phyloP scores from a whole-genome alignment of 37 sponge, comb jelly and placozoan species.

The Crambe crambe region DNA sequence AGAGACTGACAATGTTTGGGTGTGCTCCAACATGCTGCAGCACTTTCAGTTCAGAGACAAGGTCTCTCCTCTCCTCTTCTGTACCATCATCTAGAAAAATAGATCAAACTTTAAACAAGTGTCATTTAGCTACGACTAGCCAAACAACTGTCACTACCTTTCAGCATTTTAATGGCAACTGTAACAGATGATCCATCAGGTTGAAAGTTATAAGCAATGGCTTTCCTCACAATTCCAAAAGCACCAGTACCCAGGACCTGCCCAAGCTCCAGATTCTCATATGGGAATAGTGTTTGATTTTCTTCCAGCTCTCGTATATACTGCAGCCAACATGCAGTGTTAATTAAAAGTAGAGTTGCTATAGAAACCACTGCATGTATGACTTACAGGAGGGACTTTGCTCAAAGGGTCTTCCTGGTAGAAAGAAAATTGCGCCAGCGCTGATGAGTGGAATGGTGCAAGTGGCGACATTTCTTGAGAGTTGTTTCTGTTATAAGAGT shows the following conservation, averaged over 20 bases:
- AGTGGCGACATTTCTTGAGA: too few relatives aligned
- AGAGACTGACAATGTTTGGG: constrained; percentile 37
- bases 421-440: too few relatives aligned
- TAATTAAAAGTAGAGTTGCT: too few relatives aligned
- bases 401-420: too few relatives aligned
- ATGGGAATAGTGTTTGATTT: constrained; percentile 19
- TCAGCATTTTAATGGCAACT: constrained; percentile 62
- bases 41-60: constrained; percentile 46
- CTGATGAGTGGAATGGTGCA: too few relatives aligned
- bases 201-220: background rate
- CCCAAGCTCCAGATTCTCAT: constrained; percentile 14
- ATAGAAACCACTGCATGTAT: too few relatives aligned
- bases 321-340: constrained; percentile 8
- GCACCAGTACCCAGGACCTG: constrained; percentile 51
- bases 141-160: too few relatives aligned
- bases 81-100: constrained; percentile 8
- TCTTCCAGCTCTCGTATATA: constrained; percentile 4
- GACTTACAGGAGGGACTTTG: too few relatives aligned
- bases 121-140: too few relatives aligned
- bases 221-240: constrained; percentile 57
- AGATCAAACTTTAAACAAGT: background rate
- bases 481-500: too few relatives aligned
- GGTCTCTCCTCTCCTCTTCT: constrained; percentile 32
- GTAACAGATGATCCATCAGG: background rate
- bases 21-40: constrained; percentile 52